These are phyloP conservation scores for Atta cephalotes DNA, from an alignment of 1,140 invertebrate species.

Conservation along the genomic window DNA sequence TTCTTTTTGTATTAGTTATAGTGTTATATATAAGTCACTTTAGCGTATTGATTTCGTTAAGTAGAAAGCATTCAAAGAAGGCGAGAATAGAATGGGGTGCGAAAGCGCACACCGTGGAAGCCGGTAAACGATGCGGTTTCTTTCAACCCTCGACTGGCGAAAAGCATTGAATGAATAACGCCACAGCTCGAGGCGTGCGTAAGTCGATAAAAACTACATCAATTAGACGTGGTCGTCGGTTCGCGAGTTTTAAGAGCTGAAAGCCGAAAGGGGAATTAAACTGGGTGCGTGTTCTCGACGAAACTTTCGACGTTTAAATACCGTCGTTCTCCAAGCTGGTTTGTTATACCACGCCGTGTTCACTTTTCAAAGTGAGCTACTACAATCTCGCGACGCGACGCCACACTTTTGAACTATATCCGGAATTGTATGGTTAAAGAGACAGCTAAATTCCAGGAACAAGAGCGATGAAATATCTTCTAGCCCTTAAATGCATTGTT, in stretches of 20 bases:
- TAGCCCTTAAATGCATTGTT: conserved; percentile 40
- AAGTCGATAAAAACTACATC: conserved; percentile 83
- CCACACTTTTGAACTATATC: conserved; percentile 51
- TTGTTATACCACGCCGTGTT: not conserved
- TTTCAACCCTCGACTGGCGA: conserved; percentile 78
- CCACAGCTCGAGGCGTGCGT: conserved; percentile 78
- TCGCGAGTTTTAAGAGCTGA: conserved; percentile 73
- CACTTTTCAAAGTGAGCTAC: conserved; percentile 46
- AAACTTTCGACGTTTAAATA: conserved; percentile 73
- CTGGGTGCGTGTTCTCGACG: conserved; percentile 72
- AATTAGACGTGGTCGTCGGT: conserved; percentile 80
- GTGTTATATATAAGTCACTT: conserved; percentile 67
- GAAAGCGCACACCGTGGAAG: conserved; percentile 77
- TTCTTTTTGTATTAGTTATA: conserved; percentile 38
- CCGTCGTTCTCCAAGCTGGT: conserved; percentile 71
- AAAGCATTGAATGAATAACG: conserved; percentile 83
- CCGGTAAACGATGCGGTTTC: conserved; percentile 84
- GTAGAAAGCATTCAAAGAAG: conserved; percentile 74
- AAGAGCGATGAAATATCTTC: conserved; percentile 43
- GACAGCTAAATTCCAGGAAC: conserved; percentile 42
- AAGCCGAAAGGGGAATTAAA: conserved; percentile 79
- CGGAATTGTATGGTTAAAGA: conserved; percentile 49
- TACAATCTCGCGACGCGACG: conserved; percentile 39
- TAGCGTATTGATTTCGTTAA: conserved; percentile 78
- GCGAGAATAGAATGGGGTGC: conserved; percentile 72